phyloP scores from a whole-genome alignment of 2,113 vertebrate species.

The Peromyscus maniculatus region DNA sequence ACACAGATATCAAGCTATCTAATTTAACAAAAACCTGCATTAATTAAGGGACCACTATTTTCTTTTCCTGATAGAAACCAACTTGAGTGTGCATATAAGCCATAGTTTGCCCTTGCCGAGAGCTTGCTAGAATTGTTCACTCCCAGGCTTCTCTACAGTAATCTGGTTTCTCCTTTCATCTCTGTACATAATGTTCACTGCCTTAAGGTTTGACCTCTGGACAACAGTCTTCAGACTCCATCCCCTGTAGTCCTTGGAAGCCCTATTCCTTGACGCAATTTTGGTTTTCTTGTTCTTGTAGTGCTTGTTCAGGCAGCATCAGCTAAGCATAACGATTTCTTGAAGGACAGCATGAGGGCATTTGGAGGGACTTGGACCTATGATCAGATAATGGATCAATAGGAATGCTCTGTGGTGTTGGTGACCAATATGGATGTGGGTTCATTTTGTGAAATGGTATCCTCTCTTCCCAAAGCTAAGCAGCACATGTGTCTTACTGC shows the following conservation, averaged over 20 bases:
- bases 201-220: not conserved
- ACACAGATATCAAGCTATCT: not conserved
- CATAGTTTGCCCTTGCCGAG: not conserved
- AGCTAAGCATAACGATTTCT: not conserved
- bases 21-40: not conserved
- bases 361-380: not conserved
- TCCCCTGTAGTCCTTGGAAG: too few species aligned
- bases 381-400: not conserved
- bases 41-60: not conserved
- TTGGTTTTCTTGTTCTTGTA: not conserved
- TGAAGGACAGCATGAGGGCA: not conserved
- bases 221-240: not conserved
- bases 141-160: not conserved
- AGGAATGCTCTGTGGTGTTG: not conserved
- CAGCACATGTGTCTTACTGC: not conserved
- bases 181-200: too few species aligned
- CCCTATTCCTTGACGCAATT: not conserved
- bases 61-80: not conserved
- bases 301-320: not conserved
- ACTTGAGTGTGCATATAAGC: too few species aligned
- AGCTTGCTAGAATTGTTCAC: accelerated
- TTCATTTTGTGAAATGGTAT: not conserved
- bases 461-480: not conserved
- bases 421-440: not conserved
- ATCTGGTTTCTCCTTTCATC: not conserved